A percentile compares a stretch with the other conserved stretches of the same genome.
Evolutionary conservation across 2,888 invertebrate genomes (phyloP).

Genomic region (Lasioglossum villosulum): DNA sequence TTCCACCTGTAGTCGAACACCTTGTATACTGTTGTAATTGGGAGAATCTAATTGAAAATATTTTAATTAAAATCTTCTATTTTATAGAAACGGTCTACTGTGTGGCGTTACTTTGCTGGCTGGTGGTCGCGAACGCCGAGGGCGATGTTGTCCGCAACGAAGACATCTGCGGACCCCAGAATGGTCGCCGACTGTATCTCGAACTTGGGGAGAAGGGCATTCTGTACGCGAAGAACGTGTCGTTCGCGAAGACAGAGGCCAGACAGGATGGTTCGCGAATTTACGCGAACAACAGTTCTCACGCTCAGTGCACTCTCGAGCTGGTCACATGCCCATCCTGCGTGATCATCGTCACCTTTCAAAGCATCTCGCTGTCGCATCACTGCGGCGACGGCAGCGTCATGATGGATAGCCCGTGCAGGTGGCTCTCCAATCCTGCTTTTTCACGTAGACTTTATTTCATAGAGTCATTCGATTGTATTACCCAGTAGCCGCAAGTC

Average conservation of each 20-base stretch:
- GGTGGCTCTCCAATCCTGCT: conserved; percentile 74
- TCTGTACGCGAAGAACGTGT: conserved; percentile 81
- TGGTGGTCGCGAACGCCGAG: conserved; percentile 30
- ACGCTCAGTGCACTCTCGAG: conserved; percentile 88
- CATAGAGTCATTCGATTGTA: background rate
- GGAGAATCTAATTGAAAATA: background rate
- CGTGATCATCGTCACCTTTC: conserved; percentile 86
- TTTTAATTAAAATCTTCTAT: background rate
- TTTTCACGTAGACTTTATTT: background rate
- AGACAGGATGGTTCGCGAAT: conserved; percentile 67
- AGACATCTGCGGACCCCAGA: conserved; percentile 83
- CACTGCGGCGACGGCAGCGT: conserved; percentile 81
- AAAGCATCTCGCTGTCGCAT: conserved; percentile 83
- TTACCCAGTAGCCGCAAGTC: background rate
- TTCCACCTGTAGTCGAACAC: too few species aligned
- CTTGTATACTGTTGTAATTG: background rate
- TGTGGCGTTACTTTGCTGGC: conserved; percentile 46
- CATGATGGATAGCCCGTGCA: conserved; percentile 83
- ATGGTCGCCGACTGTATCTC: conserved; percentile 82
- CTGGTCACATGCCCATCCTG: conserved; percentile 90
- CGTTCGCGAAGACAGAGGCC: conserved; percentile 75
- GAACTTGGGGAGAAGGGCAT: conserved; percentile 83
- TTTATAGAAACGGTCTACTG: background rate
- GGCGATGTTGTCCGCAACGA: conserved; percentile 80
- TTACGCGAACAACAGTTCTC: conserved; percentile 79